Conservation (phyloP, 2,113 vertebrate species). For the Passer montanus region DNA sequence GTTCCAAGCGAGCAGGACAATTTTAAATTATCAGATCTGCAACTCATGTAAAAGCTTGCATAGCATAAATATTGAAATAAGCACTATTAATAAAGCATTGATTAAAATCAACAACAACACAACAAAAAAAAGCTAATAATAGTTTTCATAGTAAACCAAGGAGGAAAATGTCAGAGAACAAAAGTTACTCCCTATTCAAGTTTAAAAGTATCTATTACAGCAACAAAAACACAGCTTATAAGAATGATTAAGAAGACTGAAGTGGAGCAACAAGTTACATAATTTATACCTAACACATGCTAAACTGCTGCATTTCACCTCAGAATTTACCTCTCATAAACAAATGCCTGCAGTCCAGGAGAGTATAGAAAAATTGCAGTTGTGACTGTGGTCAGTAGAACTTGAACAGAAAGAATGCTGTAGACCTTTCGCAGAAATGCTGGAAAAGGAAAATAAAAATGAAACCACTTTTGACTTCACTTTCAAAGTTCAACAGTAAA, state of each 20-base stretch:
- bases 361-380: conserved; percentile 86
- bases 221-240: background rate
- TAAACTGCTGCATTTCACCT: background rate
- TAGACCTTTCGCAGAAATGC: conserved; percentile 95
- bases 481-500: background rate
- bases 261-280: background rate
- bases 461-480: background rate
- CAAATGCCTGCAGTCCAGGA: conserved; percentile 81
- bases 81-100: background rate
- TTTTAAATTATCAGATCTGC: background rate
- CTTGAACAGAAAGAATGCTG: conserved; percentile 88
- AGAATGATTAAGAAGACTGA: background rate
- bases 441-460: conserved; percentile 56
- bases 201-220: background rate
- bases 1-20: background rate
- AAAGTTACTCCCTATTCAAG: background rate
- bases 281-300: background rate
- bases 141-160: background rate
- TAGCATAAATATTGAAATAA: background rate
- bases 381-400: conserved; percentile 87
- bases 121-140: background rate
- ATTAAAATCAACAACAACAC: background rate
- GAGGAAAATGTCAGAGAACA: background rate
- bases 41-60: background rate
- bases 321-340: conserved; percentile 85